These are phyloP conservation scores for Sebastes kiyomatsui DNA, from an alignment of 2,797 vertebrate genomes.

Conservation along the genomic window DNA sequence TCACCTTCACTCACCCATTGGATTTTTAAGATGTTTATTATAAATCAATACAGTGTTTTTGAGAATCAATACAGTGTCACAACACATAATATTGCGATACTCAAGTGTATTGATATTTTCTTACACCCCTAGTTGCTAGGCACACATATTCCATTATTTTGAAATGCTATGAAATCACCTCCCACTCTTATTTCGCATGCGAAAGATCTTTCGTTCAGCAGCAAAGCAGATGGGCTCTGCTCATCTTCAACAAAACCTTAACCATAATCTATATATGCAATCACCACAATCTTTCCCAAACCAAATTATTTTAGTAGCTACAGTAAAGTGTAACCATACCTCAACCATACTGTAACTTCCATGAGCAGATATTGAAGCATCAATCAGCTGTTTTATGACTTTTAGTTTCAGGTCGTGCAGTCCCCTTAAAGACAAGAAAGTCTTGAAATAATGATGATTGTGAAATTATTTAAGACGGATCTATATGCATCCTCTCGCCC, in stretches of 20 bases:
- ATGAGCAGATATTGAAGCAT: background rate
- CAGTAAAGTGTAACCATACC: background rate
- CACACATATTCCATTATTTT: background rate
- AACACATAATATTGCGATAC: too few species aligned
- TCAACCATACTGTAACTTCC: background rate
- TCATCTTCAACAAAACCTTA: background rate
- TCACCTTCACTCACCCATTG: too few species aligned
- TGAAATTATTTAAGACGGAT: background rate
- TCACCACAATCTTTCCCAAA: background rate
- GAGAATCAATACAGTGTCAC: too few species aligned
- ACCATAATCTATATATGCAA: background rate
- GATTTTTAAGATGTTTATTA: too few species aligned
- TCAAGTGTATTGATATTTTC: too few species aligned
- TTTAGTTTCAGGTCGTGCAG: background rate
- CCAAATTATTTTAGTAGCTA: background rate
- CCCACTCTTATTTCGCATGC: background rate
- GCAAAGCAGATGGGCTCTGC: background rate
- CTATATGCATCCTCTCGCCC: background rate
- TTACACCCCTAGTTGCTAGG: too few species aligned
- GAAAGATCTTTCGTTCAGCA: background rate
- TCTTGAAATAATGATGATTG: background rate
- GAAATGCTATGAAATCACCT: background rate
- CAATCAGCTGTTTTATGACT: background rate
- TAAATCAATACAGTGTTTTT: too few species aligned
- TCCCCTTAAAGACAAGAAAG: background rate